These are phyloP conservation scores for Psilopogon haemacephalus DNA, from an alignment of 2,113 vertebrate genomes.

Conservation along the genomic window DNA sequence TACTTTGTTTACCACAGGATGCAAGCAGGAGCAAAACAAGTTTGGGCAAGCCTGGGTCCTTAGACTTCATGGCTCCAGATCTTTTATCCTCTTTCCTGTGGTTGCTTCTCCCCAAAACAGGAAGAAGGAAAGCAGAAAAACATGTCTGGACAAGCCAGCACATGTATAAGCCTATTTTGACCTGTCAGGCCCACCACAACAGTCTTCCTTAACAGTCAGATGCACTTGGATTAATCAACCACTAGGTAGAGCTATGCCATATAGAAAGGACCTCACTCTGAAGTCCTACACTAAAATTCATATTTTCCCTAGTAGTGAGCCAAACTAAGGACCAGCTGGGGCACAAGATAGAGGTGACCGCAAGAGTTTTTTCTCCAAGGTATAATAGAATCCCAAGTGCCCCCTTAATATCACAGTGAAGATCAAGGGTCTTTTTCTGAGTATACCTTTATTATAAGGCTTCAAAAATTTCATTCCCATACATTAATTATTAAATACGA, in stretches of 20 bases:
- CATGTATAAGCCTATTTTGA: too few relatives aligned
- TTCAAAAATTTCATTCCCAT: neutral
- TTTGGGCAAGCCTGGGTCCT: too few relatives aligned
- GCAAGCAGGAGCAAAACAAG: too few relatives aligned
- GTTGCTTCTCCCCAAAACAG: too few relatives aligned
- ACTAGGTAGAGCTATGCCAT: constrained; percentile 53
- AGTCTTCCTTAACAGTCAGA: neutral
- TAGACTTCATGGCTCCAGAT: too few relatives aligned
- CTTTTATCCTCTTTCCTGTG: too few relatives aligned
- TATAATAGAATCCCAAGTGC: neutral
- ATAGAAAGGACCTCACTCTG: neutral
- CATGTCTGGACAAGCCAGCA: too few relatives aligned
- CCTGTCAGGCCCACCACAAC: too few relatives aligned
- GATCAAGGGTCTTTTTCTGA: neutral
- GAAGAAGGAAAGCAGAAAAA: too few relatives aligned
- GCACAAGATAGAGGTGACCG: neutral
- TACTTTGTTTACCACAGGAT: too few relatives aligned
- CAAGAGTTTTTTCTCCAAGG: neutral
- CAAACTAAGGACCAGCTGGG: neutral
- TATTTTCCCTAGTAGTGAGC: neutral
- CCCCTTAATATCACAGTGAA: neutral
- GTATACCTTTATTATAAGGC: neutral
- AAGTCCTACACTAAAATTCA: neutral
- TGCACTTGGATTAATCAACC: constrained; percentile 24
- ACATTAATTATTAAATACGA: constrained; percentile 10